A percentile compares a stretch with the other conserved stretches of the same genome.
These are phyloP conservation scores for Astropecten irregularis DNA, from an alignment of 53 echinoderm and acorn worm genomes.

Conservation along the genomic window DNA sequence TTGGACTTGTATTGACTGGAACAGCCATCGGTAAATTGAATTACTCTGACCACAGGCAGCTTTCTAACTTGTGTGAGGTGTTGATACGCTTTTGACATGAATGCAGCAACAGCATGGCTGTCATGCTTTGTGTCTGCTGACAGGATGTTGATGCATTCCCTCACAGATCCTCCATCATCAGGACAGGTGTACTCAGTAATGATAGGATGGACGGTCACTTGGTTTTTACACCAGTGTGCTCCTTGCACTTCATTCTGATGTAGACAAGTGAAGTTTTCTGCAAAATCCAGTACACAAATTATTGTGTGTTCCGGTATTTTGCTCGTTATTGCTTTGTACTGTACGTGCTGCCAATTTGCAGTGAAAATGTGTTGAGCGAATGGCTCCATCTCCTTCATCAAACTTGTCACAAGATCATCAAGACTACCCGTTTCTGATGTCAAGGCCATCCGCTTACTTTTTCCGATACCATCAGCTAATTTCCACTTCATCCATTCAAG, in stretches of 20 bases:
- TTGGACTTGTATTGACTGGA: slow-evolving; percentile 22
- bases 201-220: slow-evolving; percentile 11
- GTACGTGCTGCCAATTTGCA: slow-evolving; percentile 35
- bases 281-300: slow-evolving; percentile 35
- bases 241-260: slow-evolving; percentile 26
- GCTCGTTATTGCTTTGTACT: background rate
- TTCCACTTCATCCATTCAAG: background rate
- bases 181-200: slow-evolving; percentile 6
- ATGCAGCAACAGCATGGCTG: background rate
- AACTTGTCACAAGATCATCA: background rate
- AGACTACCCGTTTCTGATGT: slow-evolving; percentile 6
- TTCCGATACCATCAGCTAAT: background rate
- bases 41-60: background rate
- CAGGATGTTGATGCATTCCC: slow-evolving; percentile 6
- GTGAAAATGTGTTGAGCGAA: slow-evolving; percentile 27
- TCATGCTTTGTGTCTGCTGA: background rate
- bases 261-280: too few species aligned
- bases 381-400: background rate
- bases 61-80: background rate
- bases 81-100: background rate
- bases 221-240: slow-evolving; percentile 33
- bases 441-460: slow-evolving; percentile 7
- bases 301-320: background rate
- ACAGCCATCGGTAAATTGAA: slow-evolving; percentile 42
- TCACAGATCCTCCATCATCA: background rate